Conservation (phyloP, 1,140 invertebrate species). For the Anastatus disparis region DNA sequence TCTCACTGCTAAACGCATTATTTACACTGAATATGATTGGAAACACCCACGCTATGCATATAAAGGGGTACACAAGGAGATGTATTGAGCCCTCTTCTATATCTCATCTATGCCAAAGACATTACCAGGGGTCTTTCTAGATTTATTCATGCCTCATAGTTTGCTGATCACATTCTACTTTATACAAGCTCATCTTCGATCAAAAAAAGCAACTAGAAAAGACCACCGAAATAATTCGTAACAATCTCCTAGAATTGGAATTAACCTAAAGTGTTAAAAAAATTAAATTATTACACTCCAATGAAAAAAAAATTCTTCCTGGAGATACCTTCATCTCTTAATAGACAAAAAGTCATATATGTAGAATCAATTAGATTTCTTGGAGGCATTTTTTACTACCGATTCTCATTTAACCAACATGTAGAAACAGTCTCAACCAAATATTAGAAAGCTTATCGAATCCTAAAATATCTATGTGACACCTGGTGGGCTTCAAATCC, state of each 20-base stretch:
- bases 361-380: no score
- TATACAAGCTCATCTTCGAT: not conserved
- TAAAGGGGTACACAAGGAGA: slow-evolving; percentile 3
- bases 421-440: no score
- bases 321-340: not conserved
- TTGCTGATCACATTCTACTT: not conserved
- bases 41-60: not conserved
- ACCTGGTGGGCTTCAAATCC: not conserved
- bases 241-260: not conserved
- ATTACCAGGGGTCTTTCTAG: not conserved
- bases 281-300: not conserved
- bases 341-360: not conserved
- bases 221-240: no score
- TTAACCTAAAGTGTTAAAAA: not conserved
- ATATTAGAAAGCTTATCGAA: not conserved
- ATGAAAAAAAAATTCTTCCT: not conserved
- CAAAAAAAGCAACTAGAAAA: not conserved
- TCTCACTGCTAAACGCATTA: not conserved
- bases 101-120: not conserved
- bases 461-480: not conserved
- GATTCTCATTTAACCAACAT: no score
- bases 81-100: slow-evolving; percentile 1
- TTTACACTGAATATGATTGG: not conserved
- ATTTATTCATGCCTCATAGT: not conserved
- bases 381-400: no score